Evolutionary conservation across 2,888 invertebrate species (phyloP), one percentile per base, ranked within the genome.

Genomic region (Malachius bipustulatus): DNA sequence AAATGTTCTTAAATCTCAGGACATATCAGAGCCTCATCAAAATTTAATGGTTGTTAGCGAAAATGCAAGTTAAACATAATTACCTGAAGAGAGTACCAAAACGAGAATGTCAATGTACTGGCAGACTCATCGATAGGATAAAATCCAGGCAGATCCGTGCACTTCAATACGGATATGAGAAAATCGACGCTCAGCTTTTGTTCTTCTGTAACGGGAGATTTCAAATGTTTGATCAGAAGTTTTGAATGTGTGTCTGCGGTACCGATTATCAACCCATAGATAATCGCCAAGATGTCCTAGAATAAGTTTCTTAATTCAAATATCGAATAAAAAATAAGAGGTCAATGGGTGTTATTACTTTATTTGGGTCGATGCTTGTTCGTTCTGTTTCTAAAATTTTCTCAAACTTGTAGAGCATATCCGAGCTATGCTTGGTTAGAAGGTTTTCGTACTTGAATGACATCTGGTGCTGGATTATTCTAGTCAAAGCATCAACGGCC

Each of bases 1-100:
- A n/a, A n/a, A n/a, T n/a, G n/a, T n/a, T n/a, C n/a, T n/a, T n/a
- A n/a, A n/a, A n/a, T n/a, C n/a, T n/a, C n/a, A n/a, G n/a, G n/a
- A n/a, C n/a, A n/a, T n/a, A n/a, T n/a, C n/a, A n/a, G n/a, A n/a
- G n/a, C n/a, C n/a, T n/a, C n/a, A n/a, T n/a, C n/a, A n/a, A n/a
- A n/a, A n/a, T n/a, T n/a, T n/a, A n/a, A n/a, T n/a, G n/a, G n/a
- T n/a, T n/a, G n/a, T n/a, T n/a, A n/a, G n/a, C n/a, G n/a, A n/a
- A n/a, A n/a, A n/a, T n/a, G n/a, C n/a, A n/a, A n/a, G n/a, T n/a
- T n/a, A n/a, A n/a, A n/a, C n/a, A n/a, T n/a, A n/a, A 14, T 59
- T 52, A 83, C 85, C 70, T 93, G 91, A 34, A 93, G 62, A 36
- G 82, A 77, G 57, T 87, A 93, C 93, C 93, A 93, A 60, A 91